Evolutionary conservation across 2,797 vertebrate species (phyloP).

Genomic region (Pelobates cultripes): DNA sequence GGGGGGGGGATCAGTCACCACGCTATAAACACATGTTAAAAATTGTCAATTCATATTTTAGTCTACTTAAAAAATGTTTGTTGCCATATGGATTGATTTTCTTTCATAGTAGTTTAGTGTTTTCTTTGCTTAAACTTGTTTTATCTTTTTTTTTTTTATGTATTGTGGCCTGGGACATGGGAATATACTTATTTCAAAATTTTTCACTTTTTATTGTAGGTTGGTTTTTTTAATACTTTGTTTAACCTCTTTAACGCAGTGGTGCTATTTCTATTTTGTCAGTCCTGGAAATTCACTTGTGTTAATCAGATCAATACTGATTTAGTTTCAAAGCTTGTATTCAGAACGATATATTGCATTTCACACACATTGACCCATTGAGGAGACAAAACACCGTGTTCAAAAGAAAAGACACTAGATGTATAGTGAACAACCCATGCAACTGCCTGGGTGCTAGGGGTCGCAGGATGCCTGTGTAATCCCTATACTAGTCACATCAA

Average conservation of each 20-base stretch:
- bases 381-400: too few relatives aligned
- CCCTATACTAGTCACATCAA: too few relatives aligned
- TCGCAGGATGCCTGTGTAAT: too few relatives aligned
- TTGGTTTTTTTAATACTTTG: too few relatives aligned
- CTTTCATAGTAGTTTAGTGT: conserved; percentile 36
- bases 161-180: conserved; percentile 14
- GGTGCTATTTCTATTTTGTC: too few relatives aligned
- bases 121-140: conserved; percentile 30
- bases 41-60: conserved; percentile 54
- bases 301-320: not conserved
- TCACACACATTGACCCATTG: too few relatives aligned
- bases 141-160: conserved; percentile 36
- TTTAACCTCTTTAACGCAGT: too few relatives aligned
- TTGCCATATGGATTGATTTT: conserved; percentile 50
- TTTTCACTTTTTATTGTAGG: conserved; percentile 17
- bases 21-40: conserved; percentile 54
- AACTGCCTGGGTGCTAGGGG: too few relatives aligned
- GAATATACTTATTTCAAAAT: conserved; percentile 12
- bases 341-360: too few relatives aligned
- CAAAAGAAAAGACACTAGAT: too few relatives aligned
- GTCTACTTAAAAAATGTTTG: conserved; percentile 43
- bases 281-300: too few relatives aligned
- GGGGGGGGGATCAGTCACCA: conserved; percentile 44
- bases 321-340: not conserved
- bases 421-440: too few relatives aligned